These are phyloP conservation scores for Morbakka virulenta DNA, from an alignment of 30 jellyfish, hydroid and myxozoan genomes.

Conservation along the genomic window DNA sequence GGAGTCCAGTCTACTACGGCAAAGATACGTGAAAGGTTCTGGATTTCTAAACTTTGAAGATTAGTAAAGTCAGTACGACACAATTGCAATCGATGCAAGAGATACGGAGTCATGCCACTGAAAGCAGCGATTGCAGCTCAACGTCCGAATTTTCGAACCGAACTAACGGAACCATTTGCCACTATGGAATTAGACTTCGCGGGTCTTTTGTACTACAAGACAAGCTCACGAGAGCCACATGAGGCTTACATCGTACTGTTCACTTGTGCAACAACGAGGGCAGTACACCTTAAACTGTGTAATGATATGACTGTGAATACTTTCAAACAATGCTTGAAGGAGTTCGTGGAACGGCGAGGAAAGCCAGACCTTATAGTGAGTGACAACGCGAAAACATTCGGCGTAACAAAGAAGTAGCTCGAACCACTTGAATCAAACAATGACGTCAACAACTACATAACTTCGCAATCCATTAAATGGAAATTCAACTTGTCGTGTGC, in stretches of 20 bases:
- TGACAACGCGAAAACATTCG: constrained; percentile 66
- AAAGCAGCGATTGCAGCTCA: constrained; percentile 3
- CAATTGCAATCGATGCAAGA: constrained; percentile 31
- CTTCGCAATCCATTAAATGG: constrained; percentile 40
- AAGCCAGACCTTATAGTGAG: constrained; percentile 50
- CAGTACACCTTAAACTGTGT: constrained; percentile 56
- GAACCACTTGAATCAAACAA: constrained; percentile 5
- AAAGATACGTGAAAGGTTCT: constrained; percentile 7
- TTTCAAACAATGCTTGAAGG: constrained; percentile 30
- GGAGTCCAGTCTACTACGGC: constrained; percentile 42
- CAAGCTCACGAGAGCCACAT: constrained; percentile 5
- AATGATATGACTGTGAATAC: constrained; percentile 39
- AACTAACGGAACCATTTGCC: constrained; percentile 44
- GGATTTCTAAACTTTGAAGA: constrained; percentile 46
- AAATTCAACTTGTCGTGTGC: constrained; percentile 57
- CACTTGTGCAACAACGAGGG: constrained; percentile 73
- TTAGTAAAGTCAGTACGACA: constrained; percentile 7
- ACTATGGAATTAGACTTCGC: constrained; percentile 66
- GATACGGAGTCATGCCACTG: constrained; percentile 12
- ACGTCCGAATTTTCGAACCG: constrained; percentile 42
- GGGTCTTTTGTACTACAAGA: constrained; percentile 51
- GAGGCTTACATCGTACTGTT: constrained; percentile 61
- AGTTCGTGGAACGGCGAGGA: constrained; percentile 78
- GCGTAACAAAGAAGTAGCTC: constrained; percentile 22
- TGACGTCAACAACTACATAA: constrained; percentile 22